A percentile compares a stretch with the other conserved stretches of the same genome.
These are phyloP conservation scores for Pammene aurita DNA, from an alignment of 2,888 invertebrate genomes.

Conservation along the genomic window DNA sequence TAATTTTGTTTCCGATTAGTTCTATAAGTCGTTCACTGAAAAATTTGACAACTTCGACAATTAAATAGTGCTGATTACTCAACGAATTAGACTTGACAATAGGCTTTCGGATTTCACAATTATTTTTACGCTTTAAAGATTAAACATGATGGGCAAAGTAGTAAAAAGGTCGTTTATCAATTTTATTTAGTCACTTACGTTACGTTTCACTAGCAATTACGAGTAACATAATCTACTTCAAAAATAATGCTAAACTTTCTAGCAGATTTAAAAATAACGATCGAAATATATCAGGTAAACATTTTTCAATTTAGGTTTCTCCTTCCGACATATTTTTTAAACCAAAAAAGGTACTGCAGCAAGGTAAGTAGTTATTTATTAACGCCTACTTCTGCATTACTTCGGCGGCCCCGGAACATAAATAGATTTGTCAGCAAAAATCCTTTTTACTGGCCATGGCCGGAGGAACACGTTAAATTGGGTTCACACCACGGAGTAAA, in stretches of 20 bases:
- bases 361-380: background rate
- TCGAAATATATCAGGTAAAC: no score
- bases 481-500: background rate
- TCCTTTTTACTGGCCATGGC: background rate
- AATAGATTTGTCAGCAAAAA: background rate
- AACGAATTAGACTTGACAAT: background rate
- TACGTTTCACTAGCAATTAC: no score
- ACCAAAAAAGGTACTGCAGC: no score
- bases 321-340: no score
- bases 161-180: background rate
- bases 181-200: background rate
- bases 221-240: no score
- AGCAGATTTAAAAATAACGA: no score
- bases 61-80: background rate
- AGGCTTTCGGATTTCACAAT: background rate
- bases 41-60: conserved; percentile 1
- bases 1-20: background rate
- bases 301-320: no score
- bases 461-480: background rate
- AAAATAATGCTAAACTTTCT: no score
- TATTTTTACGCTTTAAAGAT: background rate
- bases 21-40: background rate
- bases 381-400: background rate
- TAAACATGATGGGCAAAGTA: background rate
- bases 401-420: background rate